These are phyloP conservation scores for Gymnoscopelus microlampas DNA, from an alignment of 2,797 vertebrate genomes.

Conservation along the genomic window DNA sequence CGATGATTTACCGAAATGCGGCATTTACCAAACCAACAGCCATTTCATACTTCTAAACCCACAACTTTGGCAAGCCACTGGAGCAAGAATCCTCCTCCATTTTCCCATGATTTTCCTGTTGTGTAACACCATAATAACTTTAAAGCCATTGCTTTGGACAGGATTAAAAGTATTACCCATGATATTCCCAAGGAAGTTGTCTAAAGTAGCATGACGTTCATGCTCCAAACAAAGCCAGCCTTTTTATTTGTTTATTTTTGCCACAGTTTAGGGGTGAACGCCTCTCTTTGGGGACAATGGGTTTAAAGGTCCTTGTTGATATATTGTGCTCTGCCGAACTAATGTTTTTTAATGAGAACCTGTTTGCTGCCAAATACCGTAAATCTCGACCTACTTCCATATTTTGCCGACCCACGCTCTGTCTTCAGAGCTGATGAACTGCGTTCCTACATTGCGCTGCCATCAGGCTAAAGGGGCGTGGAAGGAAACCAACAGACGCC, in stretches of 20 bases:
- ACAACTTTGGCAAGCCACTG: conserved; percentile 26
- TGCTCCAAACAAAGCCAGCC: conserved; percentile 1
- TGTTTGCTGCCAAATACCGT: conserved; percentile 37
- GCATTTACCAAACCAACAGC: conserved; percentile 31
- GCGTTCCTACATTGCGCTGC: conserved; percentile 35
- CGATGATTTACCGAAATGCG: conserved; percentile 30
- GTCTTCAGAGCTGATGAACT: conserved; percentile 31
- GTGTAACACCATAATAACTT: conserved; percentile 12
- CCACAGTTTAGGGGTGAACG: conserved; percentile 7
- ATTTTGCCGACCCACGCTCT: conserved; percentile 26
- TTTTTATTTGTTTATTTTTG: conserved; percentile 15
- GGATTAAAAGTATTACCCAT: conserved; percentile 20
- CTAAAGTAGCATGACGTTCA: conserved; percentile 30
- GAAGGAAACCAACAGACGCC: conserved; percentile 48
- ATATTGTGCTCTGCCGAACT: conserved; percentile 21
- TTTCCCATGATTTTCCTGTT: conserved; percentile 33
- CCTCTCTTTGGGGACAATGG: conserved; percentile 12
- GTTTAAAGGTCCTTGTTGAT: conserved; percentile 35
- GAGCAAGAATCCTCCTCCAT: conserved; percentile 17
- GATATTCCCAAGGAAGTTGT: conserved; percentile 11
- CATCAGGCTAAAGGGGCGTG: conserved; percentile 36
- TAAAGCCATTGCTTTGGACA: conserved; percentile 22
- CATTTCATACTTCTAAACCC: conserved; percentile 14
- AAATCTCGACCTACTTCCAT: conserved; percentile 24
- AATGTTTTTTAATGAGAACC: conserved; percentile 32